Evolutionary conservation across 2,888 invertebrate genomes (phyloP).

Genomic region (Clepsis dumicolana): DNA sequence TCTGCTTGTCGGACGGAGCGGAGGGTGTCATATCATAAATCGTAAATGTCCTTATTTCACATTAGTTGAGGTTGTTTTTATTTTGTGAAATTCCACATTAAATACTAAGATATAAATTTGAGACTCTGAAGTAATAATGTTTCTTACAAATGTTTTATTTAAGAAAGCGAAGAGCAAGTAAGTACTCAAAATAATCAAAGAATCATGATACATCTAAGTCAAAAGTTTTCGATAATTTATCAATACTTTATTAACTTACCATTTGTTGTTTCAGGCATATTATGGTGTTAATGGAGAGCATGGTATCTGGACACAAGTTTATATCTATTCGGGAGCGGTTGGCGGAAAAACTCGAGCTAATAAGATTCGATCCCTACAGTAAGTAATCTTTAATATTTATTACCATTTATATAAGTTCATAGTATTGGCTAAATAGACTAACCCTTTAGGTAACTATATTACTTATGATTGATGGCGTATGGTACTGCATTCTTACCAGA

Average conservation of each 20-base stretch:
- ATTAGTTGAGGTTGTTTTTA: neutral
- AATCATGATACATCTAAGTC: neutral
- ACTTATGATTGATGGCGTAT: no score
- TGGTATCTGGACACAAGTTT: slow-evolving; percentile 91
- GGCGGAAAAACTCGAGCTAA: slow-evolving; percentile 91
- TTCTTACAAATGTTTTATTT: slow-evolving; percentile 89
- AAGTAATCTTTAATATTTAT: slow-evolving; percentile 69
- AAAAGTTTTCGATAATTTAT: neutral
- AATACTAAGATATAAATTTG: neutral
- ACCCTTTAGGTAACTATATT: no score
- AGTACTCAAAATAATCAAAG: slow-evolving; percentile 74
- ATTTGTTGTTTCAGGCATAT: slow-evolving; percentile 85
- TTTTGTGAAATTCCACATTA: neutral
- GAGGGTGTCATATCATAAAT: no score
- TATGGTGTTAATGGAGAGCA: slow-evolving; percentile 93
- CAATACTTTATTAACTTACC: no score
- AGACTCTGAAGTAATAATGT: slow-evolving; percentile 76
- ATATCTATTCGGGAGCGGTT: slow-evolving; percentile 89
- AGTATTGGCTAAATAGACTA: no score
- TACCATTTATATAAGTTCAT: no score
- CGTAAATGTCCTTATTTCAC: no score
- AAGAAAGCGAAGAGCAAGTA: slow-evolving; percentile 93
- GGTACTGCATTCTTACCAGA: no score
- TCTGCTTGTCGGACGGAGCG: no score
- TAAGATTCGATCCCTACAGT: slow-evolving; percentile 93